These are phyloP conservation scores for Myxocyprinus asiaticus DNA, from an alignment of 2,113 vertebrate species.

Conservation along the genomic window DNA sequence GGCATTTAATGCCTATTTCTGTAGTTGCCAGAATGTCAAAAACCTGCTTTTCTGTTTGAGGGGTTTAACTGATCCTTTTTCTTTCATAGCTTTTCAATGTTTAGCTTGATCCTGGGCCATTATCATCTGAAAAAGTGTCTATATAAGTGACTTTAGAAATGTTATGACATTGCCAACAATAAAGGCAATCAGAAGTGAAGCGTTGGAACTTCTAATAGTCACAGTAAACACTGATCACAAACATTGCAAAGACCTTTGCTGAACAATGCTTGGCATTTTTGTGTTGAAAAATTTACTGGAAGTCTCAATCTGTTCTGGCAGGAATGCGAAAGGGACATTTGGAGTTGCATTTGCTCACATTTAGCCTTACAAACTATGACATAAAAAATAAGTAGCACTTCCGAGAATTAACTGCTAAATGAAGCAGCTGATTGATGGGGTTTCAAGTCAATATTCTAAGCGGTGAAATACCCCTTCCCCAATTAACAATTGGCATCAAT, in stretches of 20 bases:
- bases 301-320: constrained; percentile 5
- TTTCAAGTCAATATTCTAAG: constrained; percentile 69
- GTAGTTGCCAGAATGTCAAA: no score
- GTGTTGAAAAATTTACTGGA: neutral
- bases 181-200: neutral
- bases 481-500: constrained; percentile 69
- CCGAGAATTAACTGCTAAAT: constrained; percentile 71
- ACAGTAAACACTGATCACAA: neutral
- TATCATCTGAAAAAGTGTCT: neutral
- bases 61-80: neutral
- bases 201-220: neutral
- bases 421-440: constrained; percentile 66
- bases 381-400: constrained; percentile 64
- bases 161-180: neutral
- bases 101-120: neutral
- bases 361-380: constrained; percentile 22
- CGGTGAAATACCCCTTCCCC: constrained; percentile 63
- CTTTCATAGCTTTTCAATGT: neutral
- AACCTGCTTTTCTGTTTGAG: neutral
- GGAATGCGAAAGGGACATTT: neutral
- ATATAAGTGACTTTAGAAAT: neutral
- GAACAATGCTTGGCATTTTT: constrained; percentile 6
- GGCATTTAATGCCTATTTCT: neutral
- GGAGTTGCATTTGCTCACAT: constrained; percentile 29
- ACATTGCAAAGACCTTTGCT: neutral